Evolutionary conservation across 2,797 vertebrate genomes (phyloP).

Genomic region (Arctocebus calabarensis): DNA sequence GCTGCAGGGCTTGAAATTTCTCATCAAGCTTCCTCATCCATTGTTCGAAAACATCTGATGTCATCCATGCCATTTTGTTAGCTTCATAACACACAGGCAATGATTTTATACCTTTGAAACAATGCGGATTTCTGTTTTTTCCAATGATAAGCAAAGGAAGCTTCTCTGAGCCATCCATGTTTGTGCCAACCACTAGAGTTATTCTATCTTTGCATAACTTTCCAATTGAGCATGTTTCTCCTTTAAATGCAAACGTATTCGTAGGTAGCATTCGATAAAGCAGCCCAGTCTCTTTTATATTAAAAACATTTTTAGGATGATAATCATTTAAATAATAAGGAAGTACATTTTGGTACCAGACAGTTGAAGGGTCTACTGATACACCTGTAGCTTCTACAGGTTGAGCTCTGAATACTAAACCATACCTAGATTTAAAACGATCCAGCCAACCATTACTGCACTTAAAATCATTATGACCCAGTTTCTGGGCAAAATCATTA

Average conservation of each 20-base stretch:
- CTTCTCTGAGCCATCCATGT: slow-evolving; percentile 88
- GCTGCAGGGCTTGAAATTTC: slow-evolving; percentile 85
- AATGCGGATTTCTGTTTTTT: slow-evolving; percentile 74
- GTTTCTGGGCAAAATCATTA: slow-evolving; percentile 88
- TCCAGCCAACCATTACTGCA: slow-evolving; percentile 90
- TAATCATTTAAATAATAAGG: slow-evolving; percentile 84
- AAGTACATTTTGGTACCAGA: slow-evolving; percentile 83
- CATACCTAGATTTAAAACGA: slow-evolving; percentile 88
- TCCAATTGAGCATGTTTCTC: slow-evolving; percentile 85
- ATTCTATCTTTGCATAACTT: slow-evolving; percentile 84
- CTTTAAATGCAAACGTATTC: slow-evolving; percentile 86
- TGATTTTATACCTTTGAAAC: slow-evolving; percentile 75
- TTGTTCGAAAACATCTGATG: slow-evolving; percentile 84
- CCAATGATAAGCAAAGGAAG: slow-evolving; percentile 87
- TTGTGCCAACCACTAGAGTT: slow-evolving; percentile 83
- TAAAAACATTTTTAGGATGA: slow-evolving; percentile 85
- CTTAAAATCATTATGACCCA: slow-evolving; percentile 87
- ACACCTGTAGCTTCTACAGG: slow-evolving; percentile 67
- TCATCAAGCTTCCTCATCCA: slow-evolving; percentile 86
- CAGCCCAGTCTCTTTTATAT: slow-evolving; percentile 84
- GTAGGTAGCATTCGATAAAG: slow-evolving; percentile 86
- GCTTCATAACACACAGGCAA: slow-evolving; percentile 86
- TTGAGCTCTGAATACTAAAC: slow-evolving; percentile 86
- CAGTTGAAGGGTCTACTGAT: slow-evolving; percentile 65
- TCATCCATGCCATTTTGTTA: slow-evolving; percentile 82